Percentiles rank a stretch among this genome's conserved stretches.
phyloP scores from a whole-genome alignment of 2,797 vertebrate genomes.

The Dermochelys coriacea region DNA sequence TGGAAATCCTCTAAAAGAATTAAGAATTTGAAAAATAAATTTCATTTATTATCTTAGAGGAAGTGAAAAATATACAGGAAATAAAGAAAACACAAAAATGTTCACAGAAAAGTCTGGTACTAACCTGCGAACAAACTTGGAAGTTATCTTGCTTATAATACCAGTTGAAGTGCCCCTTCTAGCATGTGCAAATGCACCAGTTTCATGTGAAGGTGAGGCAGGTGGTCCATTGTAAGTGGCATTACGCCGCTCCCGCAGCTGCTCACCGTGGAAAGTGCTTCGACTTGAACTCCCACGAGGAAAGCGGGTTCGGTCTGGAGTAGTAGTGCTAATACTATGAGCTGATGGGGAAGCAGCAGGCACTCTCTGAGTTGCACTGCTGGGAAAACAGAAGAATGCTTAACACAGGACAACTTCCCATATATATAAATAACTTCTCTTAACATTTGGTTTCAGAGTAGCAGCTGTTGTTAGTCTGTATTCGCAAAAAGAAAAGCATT shows the following conservation, averaged over 20 bases:
- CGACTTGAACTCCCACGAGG: constrained; percentile 96
- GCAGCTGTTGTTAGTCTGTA: no score
- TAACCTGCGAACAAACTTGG: constrained; percentile 98
- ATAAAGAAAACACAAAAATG: background rate
- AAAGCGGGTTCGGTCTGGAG: constrained; percentile 96
- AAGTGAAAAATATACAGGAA: background rate
- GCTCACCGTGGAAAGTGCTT: constrained; percentile 97
- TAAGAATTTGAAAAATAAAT: background rate
- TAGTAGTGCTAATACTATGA: constrained; percentile 94
- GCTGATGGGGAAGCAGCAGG: constrained; percentile 95
- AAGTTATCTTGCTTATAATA: constrained; percentile 98
- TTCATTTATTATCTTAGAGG: background rate
- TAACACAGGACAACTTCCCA: background rate
- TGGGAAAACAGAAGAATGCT: constrained; percentile 56
- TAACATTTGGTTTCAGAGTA: background rate
- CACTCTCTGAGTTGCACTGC: constrained; percentile 86
- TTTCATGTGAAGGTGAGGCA: constrained; percentile 95
- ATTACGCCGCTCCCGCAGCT: constrained; percentile 95
- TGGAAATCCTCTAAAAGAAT: background rate
- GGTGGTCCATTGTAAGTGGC: constrained; percentile 97
- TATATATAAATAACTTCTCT: background rate
- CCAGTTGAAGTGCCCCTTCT: constrained; percentile 95
- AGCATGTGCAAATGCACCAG: constrained; percentile 90
- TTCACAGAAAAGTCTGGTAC: constrained; percentile 53
- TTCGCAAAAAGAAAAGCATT: no score